phyloP scores from a whole-genome alignment of 2,113 vertebrate genomes.

The Chionodraco myersi region DNA sequence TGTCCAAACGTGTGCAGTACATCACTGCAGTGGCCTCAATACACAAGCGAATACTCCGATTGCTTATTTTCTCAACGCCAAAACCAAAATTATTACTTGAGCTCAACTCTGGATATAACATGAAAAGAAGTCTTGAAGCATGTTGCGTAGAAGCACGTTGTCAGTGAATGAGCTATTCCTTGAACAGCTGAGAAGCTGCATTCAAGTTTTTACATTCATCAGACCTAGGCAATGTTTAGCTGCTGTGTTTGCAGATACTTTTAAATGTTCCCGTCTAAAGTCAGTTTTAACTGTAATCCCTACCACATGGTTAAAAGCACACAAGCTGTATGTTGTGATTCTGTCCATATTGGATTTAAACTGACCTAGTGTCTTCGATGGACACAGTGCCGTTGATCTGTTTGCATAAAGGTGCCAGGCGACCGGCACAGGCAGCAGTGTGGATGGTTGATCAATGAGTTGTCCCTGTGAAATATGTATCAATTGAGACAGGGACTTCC shows the following conservation, averaged over 20 bases:
- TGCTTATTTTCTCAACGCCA: constrained; percentile 46
- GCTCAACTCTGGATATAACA: constrained; percentile 26
- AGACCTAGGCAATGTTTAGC: constrained; percentile 58
- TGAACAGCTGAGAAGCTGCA: constrained; percentile 38
- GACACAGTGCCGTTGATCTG: constrained; percentile 71
- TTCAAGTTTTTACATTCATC: constrained; percentile 73
- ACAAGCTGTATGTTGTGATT: constrained; percentile 22
- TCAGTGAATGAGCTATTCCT: constrained; percentile 48
- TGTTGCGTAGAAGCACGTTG: constrained; percentile 51
- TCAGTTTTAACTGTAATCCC: constrained; percentile 25
- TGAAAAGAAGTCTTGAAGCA: constrained; percentile 51
- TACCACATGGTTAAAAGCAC: constrained; percentile 42
- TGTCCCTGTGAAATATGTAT: constrained; percentile 42
- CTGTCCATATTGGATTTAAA: constrained; percentile 14
- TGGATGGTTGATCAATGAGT: constrained; percentile 40
- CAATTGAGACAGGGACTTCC: constrained; percentile 34
- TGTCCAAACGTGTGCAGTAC: background rate
- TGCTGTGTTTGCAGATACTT: constrained; percentile 51
- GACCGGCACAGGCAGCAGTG: constrained; percentile 71
- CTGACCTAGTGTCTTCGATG: constrained; percentile 43
- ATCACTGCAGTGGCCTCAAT: background rate
- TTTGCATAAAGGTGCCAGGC: constrained; percentile 77
- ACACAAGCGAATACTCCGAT: constrained; percentile 8
- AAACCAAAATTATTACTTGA: constrained; percentile 54
- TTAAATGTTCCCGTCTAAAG: constrained; percentile 24